Conservation (phyloP, 2,113 vertebrate genomes). For the Callipepla squamata region DNA sequence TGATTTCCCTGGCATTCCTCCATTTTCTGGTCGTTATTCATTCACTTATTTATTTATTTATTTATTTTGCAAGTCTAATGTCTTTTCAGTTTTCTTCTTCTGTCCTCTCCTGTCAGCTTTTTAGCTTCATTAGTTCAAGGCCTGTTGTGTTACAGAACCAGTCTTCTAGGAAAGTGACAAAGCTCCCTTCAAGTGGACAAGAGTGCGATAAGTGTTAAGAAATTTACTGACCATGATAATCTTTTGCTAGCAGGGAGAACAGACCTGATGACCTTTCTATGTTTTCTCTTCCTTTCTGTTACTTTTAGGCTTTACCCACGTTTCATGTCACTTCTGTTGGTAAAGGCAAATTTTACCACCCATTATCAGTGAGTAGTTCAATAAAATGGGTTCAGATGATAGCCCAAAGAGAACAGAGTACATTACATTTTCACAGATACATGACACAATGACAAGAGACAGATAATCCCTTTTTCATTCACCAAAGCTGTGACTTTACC, state of each 20-base stretch:
- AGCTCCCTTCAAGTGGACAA: background rate
- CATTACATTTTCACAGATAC: background rate
- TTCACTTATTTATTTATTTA: conserved; percentile 23
- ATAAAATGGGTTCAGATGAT: background rate
- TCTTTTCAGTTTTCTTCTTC: conserved; percentile 15
- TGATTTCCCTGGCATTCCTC: conserved; percentile 17
- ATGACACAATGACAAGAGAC: background rate
- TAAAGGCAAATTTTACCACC: conserved; percentile 31
- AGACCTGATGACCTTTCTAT: conserved; percentile 9
- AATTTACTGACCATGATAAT: conserved; percentile 55
- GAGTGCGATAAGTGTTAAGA: background rate
- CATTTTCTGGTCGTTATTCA: background rate
- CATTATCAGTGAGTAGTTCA: background rate
- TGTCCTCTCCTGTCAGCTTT: conserved; percentile 31
- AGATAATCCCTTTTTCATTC: background rate
- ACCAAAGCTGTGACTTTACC: background rate
- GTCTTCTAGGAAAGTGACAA: background rate
- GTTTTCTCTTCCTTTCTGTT: conserved; percentile 10
- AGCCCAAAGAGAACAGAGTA: background rate
- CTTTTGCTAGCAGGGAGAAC: conserved; percentile 9
- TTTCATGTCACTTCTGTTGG: background rate
- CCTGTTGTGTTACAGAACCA: conserved; percentile 8
- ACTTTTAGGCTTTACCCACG: conserved; percentile 17
- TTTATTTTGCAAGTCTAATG: conserved; percentile 26
- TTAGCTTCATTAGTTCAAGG: background rate